Percentiles rank a stretch among this genome's conserved stretches.
These are phyloP conservation scores for Megaceryle alcyon DNA, from an alignment of 2,797 vertebrate species.

Conservation along the genomic window DNA sequence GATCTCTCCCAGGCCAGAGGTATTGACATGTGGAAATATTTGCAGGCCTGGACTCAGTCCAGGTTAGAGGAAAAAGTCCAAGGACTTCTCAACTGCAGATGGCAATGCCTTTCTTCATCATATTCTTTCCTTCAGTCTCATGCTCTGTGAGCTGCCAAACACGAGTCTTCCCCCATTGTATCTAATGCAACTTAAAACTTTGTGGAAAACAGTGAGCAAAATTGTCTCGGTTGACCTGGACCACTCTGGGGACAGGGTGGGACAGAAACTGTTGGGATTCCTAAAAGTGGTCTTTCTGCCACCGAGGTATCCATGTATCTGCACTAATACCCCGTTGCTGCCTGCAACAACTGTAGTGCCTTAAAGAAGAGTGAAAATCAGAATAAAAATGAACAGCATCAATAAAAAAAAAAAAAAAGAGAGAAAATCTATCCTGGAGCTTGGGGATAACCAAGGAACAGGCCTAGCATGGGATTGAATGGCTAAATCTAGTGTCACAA, in stretches of 20 bases:
- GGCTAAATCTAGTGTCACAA: not conserved
- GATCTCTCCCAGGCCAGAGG: not conserved
- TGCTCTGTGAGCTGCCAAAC: not conserved
- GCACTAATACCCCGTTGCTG: not conserved
- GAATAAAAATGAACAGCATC: not conserved
- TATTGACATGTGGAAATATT: not conserved
- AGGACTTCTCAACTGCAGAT: not conserved
- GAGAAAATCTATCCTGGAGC: not conserved
- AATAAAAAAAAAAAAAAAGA: not conserved
- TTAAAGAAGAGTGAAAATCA: not conserved
- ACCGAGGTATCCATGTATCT: not conserved
- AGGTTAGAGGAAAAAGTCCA: not conserved
- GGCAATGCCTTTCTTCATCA: not conserved
- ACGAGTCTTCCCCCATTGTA: not conserved
- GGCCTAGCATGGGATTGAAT: fast-evolving
- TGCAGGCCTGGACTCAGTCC: not conserved
- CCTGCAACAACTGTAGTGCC: not conserved
- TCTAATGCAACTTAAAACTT: not conserved
- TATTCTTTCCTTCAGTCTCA: not conserved
- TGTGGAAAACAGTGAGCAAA: not conserved
- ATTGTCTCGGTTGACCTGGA: not conserved
- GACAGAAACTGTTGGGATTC: not conserved
- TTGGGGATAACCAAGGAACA: not conserved
- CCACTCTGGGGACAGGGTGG: not conserved
- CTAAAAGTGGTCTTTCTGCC: not conserved